Evolutionary conservation across 2,797 vertebrate genomes (phyloP).

Genomic region (Melanotaenia pygmaea): DNA sequence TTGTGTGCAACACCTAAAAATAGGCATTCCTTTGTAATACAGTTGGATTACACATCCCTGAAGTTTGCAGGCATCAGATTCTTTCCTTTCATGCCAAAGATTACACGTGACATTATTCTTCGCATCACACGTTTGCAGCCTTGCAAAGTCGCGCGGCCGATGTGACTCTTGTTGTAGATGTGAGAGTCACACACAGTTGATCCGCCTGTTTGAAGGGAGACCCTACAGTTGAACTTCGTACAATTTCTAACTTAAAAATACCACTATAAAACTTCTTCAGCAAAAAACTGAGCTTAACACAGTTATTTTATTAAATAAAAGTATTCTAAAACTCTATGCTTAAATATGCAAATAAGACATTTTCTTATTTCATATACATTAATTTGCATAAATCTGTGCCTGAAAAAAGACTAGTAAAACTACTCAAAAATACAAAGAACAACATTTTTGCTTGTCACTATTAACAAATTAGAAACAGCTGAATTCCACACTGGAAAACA

Average conservation of each 20-base stretch:
- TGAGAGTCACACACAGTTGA: background rate
- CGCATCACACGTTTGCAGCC: background rate
- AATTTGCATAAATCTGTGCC: background rate
- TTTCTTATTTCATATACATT: background rate
- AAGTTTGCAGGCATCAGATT: slow-evolving; percentile 8
- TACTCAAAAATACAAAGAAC: background rate
- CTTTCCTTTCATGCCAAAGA: slow-evolving; percentile 11
- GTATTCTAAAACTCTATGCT: background rate
- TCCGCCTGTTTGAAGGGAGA: background rate
- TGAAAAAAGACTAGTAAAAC: background rate
- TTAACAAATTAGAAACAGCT: slow-evolving; percentile 52
- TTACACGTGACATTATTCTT: slow-evolving; percentile 4
- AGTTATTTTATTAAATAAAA: background rate
- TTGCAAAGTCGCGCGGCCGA: too few relatives aligned
- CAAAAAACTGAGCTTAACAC: background rate
- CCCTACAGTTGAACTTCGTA: background rate
- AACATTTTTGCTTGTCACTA: background rate
- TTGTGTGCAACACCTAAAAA: slow-evolving; percentile 54
- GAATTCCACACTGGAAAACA: slow-evolving; percentile 44
- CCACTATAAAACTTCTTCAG: background rate
- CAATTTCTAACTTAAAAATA: background rate
- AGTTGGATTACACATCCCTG: slow-evolving; percentile 38
- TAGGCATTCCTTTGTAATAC: slow-evolving; percentile 38
- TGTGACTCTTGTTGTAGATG: background rate
- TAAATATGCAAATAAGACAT: background rate